Evolutionary conservation across 1,140 invertebrate genomes (phyloP), one percentile per base, ranked within the genome.

Genomic region (Eurosta solidaginis): DNA sequence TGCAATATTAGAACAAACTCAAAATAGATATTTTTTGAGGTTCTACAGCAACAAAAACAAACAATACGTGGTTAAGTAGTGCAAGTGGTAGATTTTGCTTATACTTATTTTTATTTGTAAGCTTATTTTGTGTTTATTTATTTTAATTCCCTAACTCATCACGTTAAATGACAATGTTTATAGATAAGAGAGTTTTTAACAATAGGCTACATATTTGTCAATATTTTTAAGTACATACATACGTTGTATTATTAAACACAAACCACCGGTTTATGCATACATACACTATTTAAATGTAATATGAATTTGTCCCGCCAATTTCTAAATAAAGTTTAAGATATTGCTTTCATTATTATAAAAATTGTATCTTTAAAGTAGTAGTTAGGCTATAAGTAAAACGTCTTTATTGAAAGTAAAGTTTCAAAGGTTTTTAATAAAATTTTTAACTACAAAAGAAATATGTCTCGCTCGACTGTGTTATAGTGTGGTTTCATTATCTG

Each of bases 51-150:
- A n/a, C n/a, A n/a, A 3, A 68, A 68, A 68, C 17, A 68, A 68
- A 68, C 5, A 40, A 10, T 0, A 12, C 36, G n/a, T n/a, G 22
- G 29, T n/a, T 68, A 68, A 40, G n/a, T 68, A 68, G 59, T 68
- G 59, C 33, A 40, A 68, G 14, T 40, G 33, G 12, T 20, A 68
- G 17, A n/a, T 3, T 68, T 68, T 68, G 59, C 29, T 68, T 33
- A 20, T 22, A 40, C 59, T n/a, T 20, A 20, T 33, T 6, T 33
- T 33, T 68, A 40, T 68, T 22, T 36, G 59, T 68, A 68, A 68
- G 29, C 10, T 40, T 63, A 63, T 36, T 40, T 40, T 68, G 59
- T 68, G 59, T 68, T 63, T 68, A 68, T 40, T 68, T 68, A 68
- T 68, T 68, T 68, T 20, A 47, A 22, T 52, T 22, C 22, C 10